These are phyloP conservation scores for Aporophyla lueneburgensis DNA, from an alignment of 2,888 invertebrate species.

Conservation along the genomic window DNA sequence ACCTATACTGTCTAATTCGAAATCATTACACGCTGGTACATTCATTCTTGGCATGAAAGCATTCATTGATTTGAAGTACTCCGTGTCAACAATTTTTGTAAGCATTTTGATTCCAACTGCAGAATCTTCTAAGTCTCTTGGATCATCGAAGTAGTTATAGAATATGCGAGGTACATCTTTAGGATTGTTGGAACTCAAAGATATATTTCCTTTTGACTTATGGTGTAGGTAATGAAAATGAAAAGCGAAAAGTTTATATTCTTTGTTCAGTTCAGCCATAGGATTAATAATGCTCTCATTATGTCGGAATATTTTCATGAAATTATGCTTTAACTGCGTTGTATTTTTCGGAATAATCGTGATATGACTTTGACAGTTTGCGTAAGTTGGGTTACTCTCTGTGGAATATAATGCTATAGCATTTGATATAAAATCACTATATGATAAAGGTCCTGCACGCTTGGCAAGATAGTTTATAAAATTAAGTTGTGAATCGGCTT, in stretches of 20 bases:
- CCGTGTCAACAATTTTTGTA: constrained; percentile 41
- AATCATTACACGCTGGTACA: constrained; percentile 48
- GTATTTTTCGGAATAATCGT: constrained; percentile 36
- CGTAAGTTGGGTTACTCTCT: constrained; percentile 29
- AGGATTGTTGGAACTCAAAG: constrained; percentile 23
- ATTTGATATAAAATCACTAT: constrained; percentile 32
- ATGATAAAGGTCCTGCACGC: constrained; percentile 36
- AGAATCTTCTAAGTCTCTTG: constrained; percentile 44
- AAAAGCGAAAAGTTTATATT: constrained; percentile 31
- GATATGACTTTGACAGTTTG: constrained; percentile 41
- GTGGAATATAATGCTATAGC: constrained; percentile 48
- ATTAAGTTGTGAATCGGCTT: constrained; percentile 28
- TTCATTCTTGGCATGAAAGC: constrained; percentile 50
- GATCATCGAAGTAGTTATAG: constrained; percentile 47
- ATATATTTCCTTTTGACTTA: constrained; percentile 52
- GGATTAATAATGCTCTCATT: constrained; percentile 37
- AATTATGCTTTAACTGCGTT: constrained; percentile 6
- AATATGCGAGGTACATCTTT: constrained; percentile 42
- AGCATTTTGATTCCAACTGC: constrained; percentile 44
- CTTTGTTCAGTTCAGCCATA: constrained; percentile 30
- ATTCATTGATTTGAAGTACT: constrained; percentile 46
- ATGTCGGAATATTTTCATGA: constrained; percentile 22
- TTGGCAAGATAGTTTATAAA: constrained; percentile 42
- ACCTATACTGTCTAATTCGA: constrained; percentile 55
- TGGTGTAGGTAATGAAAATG: constrained; percentile 48